phyloP scores from a whole-genome alignment of 2,888 invertebrate species.

The Epinotia demarniana region DNA sequence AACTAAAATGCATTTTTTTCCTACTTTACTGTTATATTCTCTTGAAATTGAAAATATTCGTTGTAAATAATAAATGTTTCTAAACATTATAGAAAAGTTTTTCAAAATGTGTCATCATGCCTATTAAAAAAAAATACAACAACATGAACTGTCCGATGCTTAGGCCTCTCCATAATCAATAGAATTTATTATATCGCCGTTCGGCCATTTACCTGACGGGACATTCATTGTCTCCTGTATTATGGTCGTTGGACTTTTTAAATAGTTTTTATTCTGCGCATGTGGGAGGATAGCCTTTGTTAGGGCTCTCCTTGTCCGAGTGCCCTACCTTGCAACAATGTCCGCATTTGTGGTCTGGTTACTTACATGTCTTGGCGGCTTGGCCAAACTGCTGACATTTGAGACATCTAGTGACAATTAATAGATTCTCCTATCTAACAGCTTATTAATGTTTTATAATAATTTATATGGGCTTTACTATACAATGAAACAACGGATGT shows the following conservation, averaged over 20 bases:
- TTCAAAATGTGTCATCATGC: too few relatives aligned
- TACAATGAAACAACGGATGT: too few relatives aligned
- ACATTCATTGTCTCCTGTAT: background rate
- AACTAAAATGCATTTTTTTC: too few relatives aligned
- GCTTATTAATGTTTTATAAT: too few relatives aligned
- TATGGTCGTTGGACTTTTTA: background rate
- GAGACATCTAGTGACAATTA: background rate
- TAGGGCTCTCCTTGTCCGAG: background rate
- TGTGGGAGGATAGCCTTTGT: background rate
- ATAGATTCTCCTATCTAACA: background rate
- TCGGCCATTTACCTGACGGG: background rate
- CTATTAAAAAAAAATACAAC: too few relatives aligned
- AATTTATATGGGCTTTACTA: too few relatives aligned
- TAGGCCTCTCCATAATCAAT: too few relatives aligned
- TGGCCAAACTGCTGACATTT: slow-evolving; percentile 6
- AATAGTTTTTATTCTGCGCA: background rate
- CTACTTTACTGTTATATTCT: too few relatives aligned
- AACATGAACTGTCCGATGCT: background rate
- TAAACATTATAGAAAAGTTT: too few relatives aligned
- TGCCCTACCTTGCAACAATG: too few relatives aligned
- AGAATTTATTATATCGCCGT: background rate
- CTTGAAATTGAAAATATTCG: too few relatives aligned
- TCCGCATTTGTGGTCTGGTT: background rate
- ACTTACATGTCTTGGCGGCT: background rate
- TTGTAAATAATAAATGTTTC: too few relatives aligned